Percentiles rank a stretch among this genome's conserved stretches.
Conservation (phyloP, 2,113 vertebrate species). For the Lichenostomus cassidix region DNA sequence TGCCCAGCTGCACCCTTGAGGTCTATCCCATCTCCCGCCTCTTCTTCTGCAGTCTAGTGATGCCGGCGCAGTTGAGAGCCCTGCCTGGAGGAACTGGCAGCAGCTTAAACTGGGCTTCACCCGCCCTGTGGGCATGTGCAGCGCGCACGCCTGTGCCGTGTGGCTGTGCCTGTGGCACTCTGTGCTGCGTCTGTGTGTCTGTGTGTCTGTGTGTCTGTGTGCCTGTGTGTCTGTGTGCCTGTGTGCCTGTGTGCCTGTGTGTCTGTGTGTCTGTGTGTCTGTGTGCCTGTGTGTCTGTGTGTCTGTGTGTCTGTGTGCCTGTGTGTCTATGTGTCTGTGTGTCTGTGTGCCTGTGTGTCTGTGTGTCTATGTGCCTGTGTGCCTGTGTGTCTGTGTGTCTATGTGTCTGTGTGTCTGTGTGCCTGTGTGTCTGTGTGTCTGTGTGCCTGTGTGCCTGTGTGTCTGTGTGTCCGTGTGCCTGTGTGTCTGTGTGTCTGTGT, state of each 20-base stretch:
- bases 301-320: no score
- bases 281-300: fast-evolving
- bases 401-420: no score
- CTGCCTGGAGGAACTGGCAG: not conserved
- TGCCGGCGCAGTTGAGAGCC: not conserved
- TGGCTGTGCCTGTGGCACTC: not conserved
- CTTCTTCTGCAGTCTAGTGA: not conserved
- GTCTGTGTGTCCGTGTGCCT: not conserved
- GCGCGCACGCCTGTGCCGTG: not conserved
- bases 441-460: no score
- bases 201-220: not conserved
- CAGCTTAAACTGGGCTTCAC: not conserved
- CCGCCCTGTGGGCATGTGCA: not conserved
- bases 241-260: no score
- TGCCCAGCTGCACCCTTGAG: not conserved
- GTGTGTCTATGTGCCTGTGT: no score
- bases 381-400: no score
- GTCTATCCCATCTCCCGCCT: not conserved
- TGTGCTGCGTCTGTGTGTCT: not conserved
- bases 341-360: fast-evolving
- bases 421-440: no score
- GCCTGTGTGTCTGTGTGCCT: fast-evolving
- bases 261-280: no score
- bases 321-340: no score
- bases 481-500: no score